Evolutionary conservation across 2,888 invertebrate species (phyloP), one percentile per base, ranked within the genome.

Genomic region (Cancer borealis): DNA sequence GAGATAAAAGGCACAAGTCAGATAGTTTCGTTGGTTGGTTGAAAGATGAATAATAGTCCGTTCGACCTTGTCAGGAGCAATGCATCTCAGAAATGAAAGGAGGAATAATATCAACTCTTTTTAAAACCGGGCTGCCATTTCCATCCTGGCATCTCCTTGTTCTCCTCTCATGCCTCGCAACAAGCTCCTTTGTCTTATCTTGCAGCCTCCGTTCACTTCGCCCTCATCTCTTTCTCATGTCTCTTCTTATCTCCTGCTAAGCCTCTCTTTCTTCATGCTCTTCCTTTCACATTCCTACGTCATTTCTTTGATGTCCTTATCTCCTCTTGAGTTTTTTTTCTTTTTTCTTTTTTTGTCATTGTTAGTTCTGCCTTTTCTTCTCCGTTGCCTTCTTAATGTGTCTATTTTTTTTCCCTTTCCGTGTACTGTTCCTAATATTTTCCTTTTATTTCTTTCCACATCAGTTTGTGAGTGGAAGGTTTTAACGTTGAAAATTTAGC

Each of bases 231-330:
- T 89, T n/a, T 46, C 47, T 89, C 47, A 14, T n/a, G 47, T 47
- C 89, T 89, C 89, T 49, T 54, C 45, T 66, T 66, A 79, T 79
- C 79, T 79, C 30, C 79, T 30, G 30, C 30, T 79, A 79, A 79
- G 79, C 79, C 79, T 79, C 30, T 79, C 30, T 26, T 30, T 30
- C 79, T 30, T 79, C 79, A 26, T 79, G 12, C 12, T 30, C 79
- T 30, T 79, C 26, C 66, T 21, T 66, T 66, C 66, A 66, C 66
- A 66, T 66, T 66, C n/a, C 66, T 17, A n/a, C 66, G 66, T 66
- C 66, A n/a, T 66, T 66, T 66, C 54, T 54, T 54, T 54, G 8
- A 66, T 21, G 21, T n/a, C 73, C n/a, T 46, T 92, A 66, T 91
- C 91, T n/a, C 79, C 46, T 54, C 66, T 66, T n/a, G 6, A 4